phyloP scores from a whole-genome alignment of 2,888 invertebrate species.

The Drosophila aldrichi region DNA sequence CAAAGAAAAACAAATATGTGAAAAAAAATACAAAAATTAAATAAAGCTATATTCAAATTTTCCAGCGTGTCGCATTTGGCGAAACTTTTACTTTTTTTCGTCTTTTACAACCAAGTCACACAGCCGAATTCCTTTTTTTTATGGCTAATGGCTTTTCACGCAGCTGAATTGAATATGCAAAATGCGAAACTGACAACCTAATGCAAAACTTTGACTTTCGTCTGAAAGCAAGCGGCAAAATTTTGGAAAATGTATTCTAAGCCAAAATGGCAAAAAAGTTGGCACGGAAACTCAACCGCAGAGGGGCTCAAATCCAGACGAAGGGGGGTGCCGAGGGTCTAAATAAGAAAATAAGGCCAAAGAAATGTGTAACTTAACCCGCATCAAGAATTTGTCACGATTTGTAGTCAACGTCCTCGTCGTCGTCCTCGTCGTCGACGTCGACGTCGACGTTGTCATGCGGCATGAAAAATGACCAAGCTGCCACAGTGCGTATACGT shows the following conservation, averaged over 20 bases:
- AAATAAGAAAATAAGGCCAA: slow-evolving; percentile 34
- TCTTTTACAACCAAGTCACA: slow-evolving; percentile 1
- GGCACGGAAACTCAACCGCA: slow-evolving; percentile 12
- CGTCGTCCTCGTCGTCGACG: slow-evolving; percentile 27
- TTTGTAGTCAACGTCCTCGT: slow-evolving; percentile 71
- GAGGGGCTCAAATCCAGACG: neutral
- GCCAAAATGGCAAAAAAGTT: slow-evolving; percentile 65
- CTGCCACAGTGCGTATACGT: slow-evolving; percentile 67
- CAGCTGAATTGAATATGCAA: slow-evolving; percentile 60
- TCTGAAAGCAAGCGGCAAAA: slow-evolving; percentile 48
- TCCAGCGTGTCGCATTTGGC: slow-evolving; percentile 19
- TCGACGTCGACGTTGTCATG: slow-evolving; percentile 32
- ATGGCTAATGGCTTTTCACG: slow-evolving; percentile 62
- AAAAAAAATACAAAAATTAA: slow-evolving; percentile 44
- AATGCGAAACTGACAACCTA: slow-evolving; percentile 54
- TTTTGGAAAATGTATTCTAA: slow-evolving; percentile 55
- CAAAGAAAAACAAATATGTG: slow-evolving; percentile 15
- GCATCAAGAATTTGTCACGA: slow-evolving; percentile 79
- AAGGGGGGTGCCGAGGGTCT: neutral
- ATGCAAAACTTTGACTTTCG: slow-evolving; percentile 43
- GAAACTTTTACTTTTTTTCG: slow-evolving; percentile 27
- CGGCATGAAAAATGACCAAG: slow-evolving; percentile 77
- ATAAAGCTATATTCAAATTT: slow-evolving; percentile 15
- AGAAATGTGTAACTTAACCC: slow-evolving; percentile 76
- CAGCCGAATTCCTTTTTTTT: slow-evolving; percentile 37